Conservation (phyloP, 2,113 vertebrate species). For the Diadophis punctatus region DNA sequence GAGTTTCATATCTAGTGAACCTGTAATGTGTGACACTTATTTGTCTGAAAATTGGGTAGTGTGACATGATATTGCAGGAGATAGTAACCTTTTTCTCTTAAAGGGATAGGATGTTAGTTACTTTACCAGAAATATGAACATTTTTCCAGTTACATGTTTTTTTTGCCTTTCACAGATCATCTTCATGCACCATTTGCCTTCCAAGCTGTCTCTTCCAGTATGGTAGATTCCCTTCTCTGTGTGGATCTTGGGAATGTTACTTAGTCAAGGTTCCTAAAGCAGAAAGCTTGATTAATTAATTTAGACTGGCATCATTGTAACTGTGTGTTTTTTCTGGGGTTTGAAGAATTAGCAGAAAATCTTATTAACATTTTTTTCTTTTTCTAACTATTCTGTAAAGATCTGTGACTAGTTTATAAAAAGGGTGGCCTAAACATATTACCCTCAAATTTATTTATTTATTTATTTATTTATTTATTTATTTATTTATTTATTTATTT, state of each 20-base stretch:
- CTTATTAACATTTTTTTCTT: not conserved
- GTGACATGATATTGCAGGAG: not conserved
- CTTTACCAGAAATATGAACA: not conserved
- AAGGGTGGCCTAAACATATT: not conserved
- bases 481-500: no score
- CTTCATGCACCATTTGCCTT: no score
- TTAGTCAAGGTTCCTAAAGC: not conserved
- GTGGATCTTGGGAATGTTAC: not conserved
- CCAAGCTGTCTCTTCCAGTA: not conserved
- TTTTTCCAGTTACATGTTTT: not conserved
- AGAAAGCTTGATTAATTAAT: not conserved
- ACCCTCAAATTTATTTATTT: not conserved
- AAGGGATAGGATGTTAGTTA: not conserved
- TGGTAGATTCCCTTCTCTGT: not conserved
- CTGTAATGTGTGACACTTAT: not conserved
- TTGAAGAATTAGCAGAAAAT: not conserved
- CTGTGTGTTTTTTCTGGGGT: not conserved
- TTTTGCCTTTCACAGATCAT: not conserved
- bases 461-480: no score
- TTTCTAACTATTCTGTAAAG: not conserved
- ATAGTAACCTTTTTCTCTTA: not conserved
- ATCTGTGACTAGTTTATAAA: not conserved
- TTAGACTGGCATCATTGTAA: not conserved
- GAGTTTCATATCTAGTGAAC: not conserved
- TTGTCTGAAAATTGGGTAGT: not conserved